phyloP scores from a whole-genome alignment of 2,797 vertebrate species.

The Sebastes baramenuke region DNA sequence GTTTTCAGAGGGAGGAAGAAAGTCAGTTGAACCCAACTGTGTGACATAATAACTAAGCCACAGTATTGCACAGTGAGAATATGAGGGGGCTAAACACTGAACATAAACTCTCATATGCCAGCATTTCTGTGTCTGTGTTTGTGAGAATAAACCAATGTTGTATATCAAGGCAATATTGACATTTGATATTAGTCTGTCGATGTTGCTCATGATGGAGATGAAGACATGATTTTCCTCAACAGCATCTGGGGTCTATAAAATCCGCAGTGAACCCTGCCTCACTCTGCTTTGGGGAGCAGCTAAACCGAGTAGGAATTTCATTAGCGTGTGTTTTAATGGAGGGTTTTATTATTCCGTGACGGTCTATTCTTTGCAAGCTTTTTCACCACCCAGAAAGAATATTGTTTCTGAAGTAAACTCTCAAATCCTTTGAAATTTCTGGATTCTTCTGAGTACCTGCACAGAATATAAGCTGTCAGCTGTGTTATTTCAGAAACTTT shows the following conservation, averaged over 20 bases:
- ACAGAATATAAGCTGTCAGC: background rate
- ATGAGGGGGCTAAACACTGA: background rate
- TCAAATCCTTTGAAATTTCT: background rate
- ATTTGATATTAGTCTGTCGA: slow-evolving; percentile 8
- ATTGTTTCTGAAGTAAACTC: slow-evolving; percentile 4
- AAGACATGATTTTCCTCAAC: slow-evolving; percentile 19
- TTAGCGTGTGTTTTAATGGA: slow-evolving; percentile 17
- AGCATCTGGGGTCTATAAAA: background rate
- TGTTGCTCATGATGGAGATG: slow-evolving; percentile 5
- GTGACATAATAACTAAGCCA: slow-evolving; percentile 12
- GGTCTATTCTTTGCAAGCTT: background rate
- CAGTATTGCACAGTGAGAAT: background rate
- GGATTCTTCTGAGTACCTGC: background rate
- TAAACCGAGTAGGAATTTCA: slow-evolving; percentile 4
- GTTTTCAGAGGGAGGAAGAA: slow-evolving; percentile 13
- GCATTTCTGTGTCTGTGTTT: background rate
- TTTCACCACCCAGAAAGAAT: background rate
- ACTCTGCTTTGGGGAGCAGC: slow-evolving; percentile 16
- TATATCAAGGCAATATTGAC: background rate
- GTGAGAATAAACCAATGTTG: too few relatives aligned
- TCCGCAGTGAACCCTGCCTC: slow-evolving; percentile 8
- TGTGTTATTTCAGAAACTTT: background rate
- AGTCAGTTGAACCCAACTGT: background rate
- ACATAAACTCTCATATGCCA: background rate
- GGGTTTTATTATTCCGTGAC: slow-evolving; percentile 9